A percentile compares a stretch with the other conserved stretches of the same genome.
These are phyloP conservation scores for Syncerus caffer DNA, from an alignment of 2,797 vertebrate species.

Conservation along the genomic window DNA sequence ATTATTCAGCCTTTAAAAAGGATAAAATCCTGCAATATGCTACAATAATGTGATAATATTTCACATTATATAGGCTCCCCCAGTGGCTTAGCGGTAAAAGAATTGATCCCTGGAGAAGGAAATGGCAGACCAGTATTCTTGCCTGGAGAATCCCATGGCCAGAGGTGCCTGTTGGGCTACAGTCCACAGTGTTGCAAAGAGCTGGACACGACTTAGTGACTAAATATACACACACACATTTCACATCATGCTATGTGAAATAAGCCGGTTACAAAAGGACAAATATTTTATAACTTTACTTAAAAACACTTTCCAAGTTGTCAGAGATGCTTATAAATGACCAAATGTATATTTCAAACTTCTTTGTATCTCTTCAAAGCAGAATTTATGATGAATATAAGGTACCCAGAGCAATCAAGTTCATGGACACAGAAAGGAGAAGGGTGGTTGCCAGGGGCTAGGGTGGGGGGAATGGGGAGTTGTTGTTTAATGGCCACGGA, in stretches of 20 bases:
- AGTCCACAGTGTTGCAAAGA: not conserved
- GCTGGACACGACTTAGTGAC: not conserved
- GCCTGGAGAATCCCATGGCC: not conserved
- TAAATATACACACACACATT: not conserved
- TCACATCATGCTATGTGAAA: not conserved
- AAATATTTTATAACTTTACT: not conserved
- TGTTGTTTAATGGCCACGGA: not conserved
- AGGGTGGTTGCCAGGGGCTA: not conserved
- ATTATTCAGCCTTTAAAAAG: not conserved
- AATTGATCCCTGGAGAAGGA: not conserved
- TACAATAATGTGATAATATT: not conserved
- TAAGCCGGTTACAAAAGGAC: not conserved
- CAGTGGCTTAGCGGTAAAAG: not conserved
- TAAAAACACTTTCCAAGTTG: not conserved
- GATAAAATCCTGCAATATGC: not conserved
- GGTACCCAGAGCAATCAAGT: not conserved
- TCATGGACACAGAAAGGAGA: not conserved
- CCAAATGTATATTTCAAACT: not conserved
- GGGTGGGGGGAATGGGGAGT: fast-evolving
- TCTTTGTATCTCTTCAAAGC: not conserved
- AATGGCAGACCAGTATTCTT: not conserved
- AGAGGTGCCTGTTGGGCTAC: not conserved
- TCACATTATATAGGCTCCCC: not conserved
- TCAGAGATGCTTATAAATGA: not conserved
- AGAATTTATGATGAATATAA: not conserved